Conservation (phyloP, 2,888 invertebrate species). For the Nomada fucata region DNA sequence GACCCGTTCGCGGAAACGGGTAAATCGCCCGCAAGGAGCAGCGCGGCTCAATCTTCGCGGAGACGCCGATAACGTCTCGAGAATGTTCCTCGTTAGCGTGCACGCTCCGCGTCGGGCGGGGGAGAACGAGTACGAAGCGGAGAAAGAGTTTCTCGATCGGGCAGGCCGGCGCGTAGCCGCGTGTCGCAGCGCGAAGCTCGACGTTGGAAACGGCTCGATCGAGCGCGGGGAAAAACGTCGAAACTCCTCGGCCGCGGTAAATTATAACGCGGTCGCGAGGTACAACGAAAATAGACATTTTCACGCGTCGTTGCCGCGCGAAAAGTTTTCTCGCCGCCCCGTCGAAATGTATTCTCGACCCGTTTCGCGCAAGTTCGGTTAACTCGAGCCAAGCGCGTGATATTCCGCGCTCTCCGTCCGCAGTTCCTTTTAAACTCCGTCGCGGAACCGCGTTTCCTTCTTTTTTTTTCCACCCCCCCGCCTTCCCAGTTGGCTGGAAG, state of each 20-base stretch:
- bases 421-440: slow-evolving; percentile 58
- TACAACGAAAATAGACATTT: slow-evolving; percentile 1
- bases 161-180: too few relatives aligned
- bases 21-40: not conserved
- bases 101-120: not conserved
- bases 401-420: slow-evolving; percentile 42
- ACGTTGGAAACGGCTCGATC: not conserved
- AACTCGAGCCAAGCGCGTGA: slow-evolving; percentile 59
- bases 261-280: not conserved
- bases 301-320: not conserved
- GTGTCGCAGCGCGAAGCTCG: too few relatives aligned
- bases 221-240: not conserved
- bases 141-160: too few relatives aligned
- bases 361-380: slow-evolving; percentile 61
- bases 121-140: not conserved
- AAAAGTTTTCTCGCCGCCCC: slow-evolving; percentile 42
- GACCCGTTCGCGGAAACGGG: too few relatives aligned
- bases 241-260: not conserved
- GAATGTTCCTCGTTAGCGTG: slow-evolving; percentile 39
- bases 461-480: too few relatives aligned
- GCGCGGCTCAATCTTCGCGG: slow-evolving; percentile 13
- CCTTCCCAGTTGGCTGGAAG: not conserved
- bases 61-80: slow-evolving; percentile 41
- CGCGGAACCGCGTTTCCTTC: slow-evolving; percentile 21
- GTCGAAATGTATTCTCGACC: slow-evolving; percentile 63